Conservation (phyloP, 2,888 invertebrate species). For the Cantharis rufa region DNA sequence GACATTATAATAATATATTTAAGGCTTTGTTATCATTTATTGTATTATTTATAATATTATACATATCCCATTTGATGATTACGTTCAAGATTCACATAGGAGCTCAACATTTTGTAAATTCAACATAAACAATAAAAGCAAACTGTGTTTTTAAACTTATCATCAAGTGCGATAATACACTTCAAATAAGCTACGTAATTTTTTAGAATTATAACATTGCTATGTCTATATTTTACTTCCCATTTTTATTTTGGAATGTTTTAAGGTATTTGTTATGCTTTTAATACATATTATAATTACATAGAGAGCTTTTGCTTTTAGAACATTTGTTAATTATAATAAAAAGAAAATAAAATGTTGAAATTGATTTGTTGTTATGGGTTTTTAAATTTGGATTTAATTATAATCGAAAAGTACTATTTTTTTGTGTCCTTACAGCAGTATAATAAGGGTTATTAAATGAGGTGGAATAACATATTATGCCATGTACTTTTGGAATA, state of each 20-base stretch:
- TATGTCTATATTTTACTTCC: slow-evolving; percentile 43
- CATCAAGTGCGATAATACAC: background rate
- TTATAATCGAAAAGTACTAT: no score
- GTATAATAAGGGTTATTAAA: no score
- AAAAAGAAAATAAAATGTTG: slow-evolving; percentile 26
- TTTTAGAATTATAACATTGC: slow-evolving; percentile 35
- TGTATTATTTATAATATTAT: slow-evolving; percentile 27
- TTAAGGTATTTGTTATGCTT: slow-evolving; percentile 49
- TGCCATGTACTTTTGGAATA: no score
- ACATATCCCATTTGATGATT: background rate
- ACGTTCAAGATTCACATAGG: background rate
- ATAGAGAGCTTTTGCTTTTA: slow-evolving; percentile 52
- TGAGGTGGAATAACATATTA: no score
- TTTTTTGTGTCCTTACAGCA: no score
- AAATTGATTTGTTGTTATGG: background rate
- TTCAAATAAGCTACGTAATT: slow-evolving; percentile 25
- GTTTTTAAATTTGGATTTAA: background rate
- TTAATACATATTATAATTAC: slow-evolving; percentile 37
- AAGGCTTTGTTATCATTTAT: slow-evolving; percentile 17
- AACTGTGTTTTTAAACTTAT: background rate
- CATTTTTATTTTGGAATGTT: slow-evolving; percentile 50
- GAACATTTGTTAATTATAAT: slow-evolving; percentile 48
- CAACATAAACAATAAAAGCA: background rate
- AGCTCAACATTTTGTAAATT: background rate
- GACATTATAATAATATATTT: slow-evolving; percentile 11